Evolutionary conservation across 1,140 invertebrate genomes (phyloP), one percentile per base, ranked within the genome.

Genomic region (Orchestia grillus): DNA sequence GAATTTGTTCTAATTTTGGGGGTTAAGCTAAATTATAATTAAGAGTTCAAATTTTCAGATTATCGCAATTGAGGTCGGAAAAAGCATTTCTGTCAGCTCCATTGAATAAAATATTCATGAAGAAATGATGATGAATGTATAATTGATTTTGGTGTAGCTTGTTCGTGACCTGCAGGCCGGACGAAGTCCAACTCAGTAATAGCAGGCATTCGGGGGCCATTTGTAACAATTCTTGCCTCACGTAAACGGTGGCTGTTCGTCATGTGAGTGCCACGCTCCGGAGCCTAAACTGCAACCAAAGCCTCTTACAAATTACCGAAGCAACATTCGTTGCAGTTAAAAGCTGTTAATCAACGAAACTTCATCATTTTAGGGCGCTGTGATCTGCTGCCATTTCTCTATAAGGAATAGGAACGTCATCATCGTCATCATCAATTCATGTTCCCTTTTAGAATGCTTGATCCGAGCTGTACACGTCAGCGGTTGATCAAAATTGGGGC

Each of bases 241-340:
- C 41, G 43, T 44, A 90, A 90, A 90, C 88, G 88, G 41, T 90
- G 88, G 88, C 43, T 44, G 88, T 90, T 90, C 42, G 88, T 90
- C 88, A 90, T 44, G 88, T 11, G 43, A 90, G 43, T 90, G 43
- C 88, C 41, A 44, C 8, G 43, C 43, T 41, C 15, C 88, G n/a
- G 88, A 41, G 88, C 8, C 88, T 90, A 42, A 42, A 44, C n/a
- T 90, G n/a, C 88, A 41, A 42, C n/a, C 41, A 90, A 42, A 90
- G 88, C 88, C 88, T 90, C 88, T 41, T 90, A 44, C 88, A 90
- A 90, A 90, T 90, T 90, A 90, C 88, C 36, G 28, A 90, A 41
- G 15, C 43, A 44, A 42, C 88, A 44, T 90, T 90, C 88, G 88
- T 90, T 90, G 88, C 36, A 42, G 88, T 44, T 77, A 77, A 77